Conservation (phyloP, 2,797 vertebrate genomes). For the Lithobates sylvaticus region DNA sequence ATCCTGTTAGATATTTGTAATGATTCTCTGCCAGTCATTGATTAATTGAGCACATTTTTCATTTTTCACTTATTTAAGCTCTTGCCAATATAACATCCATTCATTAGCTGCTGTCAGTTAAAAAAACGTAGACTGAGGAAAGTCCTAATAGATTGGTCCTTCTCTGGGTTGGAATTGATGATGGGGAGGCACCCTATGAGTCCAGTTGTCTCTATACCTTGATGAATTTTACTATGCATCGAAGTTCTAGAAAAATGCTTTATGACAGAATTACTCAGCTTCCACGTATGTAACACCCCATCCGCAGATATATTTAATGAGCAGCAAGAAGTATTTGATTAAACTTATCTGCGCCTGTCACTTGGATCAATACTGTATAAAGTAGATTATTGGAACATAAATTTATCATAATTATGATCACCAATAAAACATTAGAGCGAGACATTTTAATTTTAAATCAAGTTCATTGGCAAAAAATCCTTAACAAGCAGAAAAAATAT, state of each 20-base stretch:
- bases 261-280: neutral
- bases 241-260: slow-evolving; percentile 3
- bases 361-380: slow-evolving; percentile 72
- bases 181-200: too few relatives aligned
- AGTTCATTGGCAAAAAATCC: slow-evolving; percentile 68
- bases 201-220: neutral
- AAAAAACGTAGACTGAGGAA: neutral
- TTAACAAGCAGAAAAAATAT: slow-evolving; percentile 82
- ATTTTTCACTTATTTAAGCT: slow-evolving; percentile 18
- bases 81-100: slow-evolving; percentile 4
- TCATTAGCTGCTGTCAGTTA: neutral
- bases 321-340: slow-evolving; percentile 58
- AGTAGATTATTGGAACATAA: slow-evolving; percentile 79
- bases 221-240: neutral
- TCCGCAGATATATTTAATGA: slow-evolving; percentile 44
- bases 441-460: slow-evolving; percentile 80
- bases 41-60: slow-evolving; percentile 34
- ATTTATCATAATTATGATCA: slow-evolving; percentile 79
- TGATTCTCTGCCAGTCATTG: slow-evolving; percentile 19
- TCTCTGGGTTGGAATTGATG: neutral
- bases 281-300: slow-evolving; percentile 17
- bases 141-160: neutral
- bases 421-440: slow-evolving; percentile 77
- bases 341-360: slow-evolving; percentile 64
- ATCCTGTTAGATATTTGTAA: slow-evolving; percentile 3